phyloP scores from a whole-genome alignment of 2,797 vertebrate species.

The Protosalanx chinensis region DNA sequence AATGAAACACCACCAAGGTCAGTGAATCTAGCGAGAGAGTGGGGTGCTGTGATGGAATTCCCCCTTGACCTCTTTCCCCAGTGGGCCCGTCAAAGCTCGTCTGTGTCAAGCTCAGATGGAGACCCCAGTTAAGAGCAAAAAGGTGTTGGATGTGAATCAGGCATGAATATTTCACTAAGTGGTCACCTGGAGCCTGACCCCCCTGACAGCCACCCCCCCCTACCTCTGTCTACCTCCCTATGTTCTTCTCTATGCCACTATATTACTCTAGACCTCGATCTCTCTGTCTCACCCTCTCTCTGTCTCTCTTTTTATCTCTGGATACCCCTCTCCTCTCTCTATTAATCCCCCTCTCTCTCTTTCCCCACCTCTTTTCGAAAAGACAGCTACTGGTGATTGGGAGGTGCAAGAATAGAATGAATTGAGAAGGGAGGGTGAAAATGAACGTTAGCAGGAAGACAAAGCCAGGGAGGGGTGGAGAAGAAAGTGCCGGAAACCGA shows the following conservation, averaged over 20 bases:
- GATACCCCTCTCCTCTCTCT: no score
- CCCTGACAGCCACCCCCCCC: constrained; percentile 5
- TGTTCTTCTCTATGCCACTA: background rate
- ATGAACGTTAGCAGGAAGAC: background rate
- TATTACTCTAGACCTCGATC: background rate
- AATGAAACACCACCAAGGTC: background rate
- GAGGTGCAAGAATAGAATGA: background rate
- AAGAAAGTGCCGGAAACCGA: background rate
- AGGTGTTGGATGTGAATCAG: constrained; percentile 39
- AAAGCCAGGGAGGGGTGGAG: background rate
- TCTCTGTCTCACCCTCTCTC: background rate
- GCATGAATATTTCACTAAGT: constrained; percentile 43
- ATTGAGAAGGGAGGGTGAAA: background rate
- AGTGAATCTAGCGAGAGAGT: background rate
- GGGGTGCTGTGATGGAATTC: background rate
- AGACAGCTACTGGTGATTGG: background rate
- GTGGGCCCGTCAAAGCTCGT: constrained; percentile 24
- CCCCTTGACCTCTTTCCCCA: constrained; percentile 2
- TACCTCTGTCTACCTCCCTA: background rate
- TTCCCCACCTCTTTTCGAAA: no score
- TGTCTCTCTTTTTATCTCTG: background rate
- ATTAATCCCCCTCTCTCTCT: no score
- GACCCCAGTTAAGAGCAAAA: constrained; percentile 42
- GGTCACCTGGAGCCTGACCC: constrained; percentile 33
- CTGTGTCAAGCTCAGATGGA: constrained; percentile 20